A percentile compares a stretch with the other conserved stretches of the same genome.
These are phyloP conservation scores for Esox niger DNA, from an alignment of 2,113 vertebrate species.

Conservation along the genomic window DNA sequence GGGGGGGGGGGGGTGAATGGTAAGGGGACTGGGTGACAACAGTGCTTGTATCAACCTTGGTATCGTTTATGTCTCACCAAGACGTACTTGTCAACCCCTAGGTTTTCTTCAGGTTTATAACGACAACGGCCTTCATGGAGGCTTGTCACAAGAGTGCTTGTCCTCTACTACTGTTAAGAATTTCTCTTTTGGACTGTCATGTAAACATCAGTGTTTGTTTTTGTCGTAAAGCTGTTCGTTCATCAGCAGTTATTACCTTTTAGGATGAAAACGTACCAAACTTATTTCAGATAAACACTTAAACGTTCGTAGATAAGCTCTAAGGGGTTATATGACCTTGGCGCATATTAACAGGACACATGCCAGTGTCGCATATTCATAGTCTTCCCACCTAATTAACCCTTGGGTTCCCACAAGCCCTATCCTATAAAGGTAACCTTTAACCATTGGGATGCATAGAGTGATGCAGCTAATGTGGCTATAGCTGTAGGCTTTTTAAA, in stretches of 20 bases:
- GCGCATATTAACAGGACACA: too few species aligned
- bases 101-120: background rate
- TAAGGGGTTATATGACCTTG: too few species aligned
- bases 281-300: too few species aligned
- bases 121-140: too few species aligned
- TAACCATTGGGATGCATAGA: constrained; percentile 35
- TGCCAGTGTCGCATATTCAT: too few species aligned
- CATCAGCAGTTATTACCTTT: background rate
- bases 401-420: too few species aligned
- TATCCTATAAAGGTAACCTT: constrained; percentile 59
- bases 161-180: background rate
- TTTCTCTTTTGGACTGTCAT: background rate
- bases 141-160: too few species aligned
- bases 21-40: background rate
- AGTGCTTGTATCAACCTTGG: background rate
- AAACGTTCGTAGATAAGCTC: too few species aligned
- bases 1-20: background rate
- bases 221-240: background rate
- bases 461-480: constrained; percentile 47
- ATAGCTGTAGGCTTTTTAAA: constrained; percentile 57
- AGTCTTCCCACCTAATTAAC: too few species aligned
- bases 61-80: background rate
- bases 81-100: background rate
- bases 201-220: background rate
- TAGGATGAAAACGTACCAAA: too few species aligned